A percentile compares a stretch with the other conserved stretches of the same genome.
Evolutionary conservation across 2,113 vertebrate species (phyloP).

Genomic region (Micronycteris hirsuta): DNA sequence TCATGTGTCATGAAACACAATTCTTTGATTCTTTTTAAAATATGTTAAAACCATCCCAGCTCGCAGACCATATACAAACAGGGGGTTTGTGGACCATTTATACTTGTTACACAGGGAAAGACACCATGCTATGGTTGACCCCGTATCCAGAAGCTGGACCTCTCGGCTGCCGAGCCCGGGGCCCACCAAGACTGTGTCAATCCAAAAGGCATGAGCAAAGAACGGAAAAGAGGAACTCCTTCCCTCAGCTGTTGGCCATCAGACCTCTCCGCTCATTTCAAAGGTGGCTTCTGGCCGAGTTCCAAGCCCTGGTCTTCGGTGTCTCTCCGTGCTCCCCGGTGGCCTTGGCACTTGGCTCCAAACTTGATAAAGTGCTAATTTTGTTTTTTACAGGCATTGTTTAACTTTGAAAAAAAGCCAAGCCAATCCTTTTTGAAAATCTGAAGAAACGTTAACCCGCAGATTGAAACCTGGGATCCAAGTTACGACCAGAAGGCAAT

Average conservation of each 20-base stretch:
- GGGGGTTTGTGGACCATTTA: neutral
- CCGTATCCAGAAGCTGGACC: neutral
- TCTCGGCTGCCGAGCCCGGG: too few relatives aligned
- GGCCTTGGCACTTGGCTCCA: conserved; percentile 29
- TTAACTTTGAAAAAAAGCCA: conserved; percentile 28
- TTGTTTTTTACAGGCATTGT: conserved; percentile 34
- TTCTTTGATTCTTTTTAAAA: neutral
- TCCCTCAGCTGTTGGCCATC: neutral
- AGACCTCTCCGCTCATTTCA: neutral
- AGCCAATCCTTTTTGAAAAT: conserved; percentile 48
- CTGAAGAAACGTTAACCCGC: neutral
- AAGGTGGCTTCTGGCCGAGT: neutral
- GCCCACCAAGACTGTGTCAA: neutral
- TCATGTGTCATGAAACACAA: neutral
- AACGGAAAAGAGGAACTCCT: too few relatives aligned
- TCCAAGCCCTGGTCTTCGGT: neutral
- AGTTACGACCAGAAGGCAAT: neutral
- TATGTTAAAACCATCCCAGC: neutral
- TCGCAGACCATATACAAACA: neutral
- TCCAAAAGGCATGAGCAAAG: too few relatives aligned
- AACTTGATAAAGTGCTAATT: conserved; percentile 45
- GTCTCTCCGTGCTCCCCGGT: neutral
- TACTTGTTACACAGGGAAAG: neutral
- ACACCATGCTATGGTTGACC: neutral
- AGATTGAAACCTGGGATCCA: neutral